A percentile compares a stretch with the other conserved stretches of the same genome.
phyloP scores from a whole-genome alignment of 2,797 vertebrate genomes.

The Gobionotothen gibberifrons region DNA sequence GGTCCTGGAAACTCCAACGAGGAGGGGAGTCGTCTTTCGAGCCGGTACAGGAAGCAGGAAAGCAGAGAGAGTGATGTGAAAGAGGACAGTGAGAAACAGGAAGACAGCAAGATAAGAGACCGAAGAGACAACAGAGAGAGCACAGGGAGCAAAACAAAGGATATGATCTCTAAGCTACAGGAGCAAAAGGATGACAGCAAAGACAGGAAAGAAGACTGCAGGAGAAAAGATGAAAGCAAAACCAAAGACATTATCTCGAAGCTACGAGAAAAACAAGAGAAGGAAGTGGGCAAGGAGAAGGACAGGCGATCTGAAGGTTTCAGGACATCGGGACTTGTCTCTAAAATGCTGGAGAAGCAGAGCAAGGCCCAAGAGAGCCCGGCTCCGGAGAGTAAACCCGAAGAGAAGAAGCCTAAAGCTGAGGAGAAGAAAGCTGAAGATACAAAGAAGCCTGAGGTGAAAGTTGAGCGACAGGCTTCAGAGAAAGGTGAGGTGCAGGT shows the following conservation, averaged over 20 bases:
- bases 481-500: conserved; percentile 48
- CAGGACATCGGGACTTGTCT: conserved; percentile 82
- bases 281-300: conserved; percentile 80
- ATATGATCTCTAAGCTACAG: conserved; percentile 84
- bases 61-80: conserved; percentile 69
- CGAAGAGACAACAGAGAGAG: conserved; percentile 84
- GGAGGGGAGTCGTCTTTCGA: conserved; percentile 59
- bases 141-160: conserved; percentile 82
- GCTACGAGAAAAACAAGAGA: conserved; percentile 80
- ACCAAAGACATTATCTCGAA: conserved; percentile 85
- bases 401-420: conserved; percentile 65
- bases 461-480: conserved; percentile 60
- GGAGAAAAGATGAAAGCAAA: conserved; percentile 77
- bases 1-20: conserved; percentile 55
- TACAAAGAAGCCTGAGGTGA: conserved; percentile 59
- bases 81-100: conserved; percentile 77
- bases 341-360: conserved; percentile 84
- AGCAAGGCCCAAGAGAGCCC: conserved; percentile 81
- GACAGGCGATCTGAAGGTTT: conserved; percentile 79
- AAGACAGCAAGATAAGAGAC: conserved; percentile 76
- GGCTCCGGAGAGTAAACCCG: conserved; percentile 73
- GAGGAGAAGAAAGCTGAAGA: conserved; percentile 65
- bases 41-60: conserved; percentile 57
- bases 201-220: conserved; percentile 78
- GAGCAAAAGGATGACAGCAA: conserved; percentile 78